Evolutionary conservation across 2,113 vertebrate species (phyloP).

Genomic region (Ameiurus melas): DNA sequence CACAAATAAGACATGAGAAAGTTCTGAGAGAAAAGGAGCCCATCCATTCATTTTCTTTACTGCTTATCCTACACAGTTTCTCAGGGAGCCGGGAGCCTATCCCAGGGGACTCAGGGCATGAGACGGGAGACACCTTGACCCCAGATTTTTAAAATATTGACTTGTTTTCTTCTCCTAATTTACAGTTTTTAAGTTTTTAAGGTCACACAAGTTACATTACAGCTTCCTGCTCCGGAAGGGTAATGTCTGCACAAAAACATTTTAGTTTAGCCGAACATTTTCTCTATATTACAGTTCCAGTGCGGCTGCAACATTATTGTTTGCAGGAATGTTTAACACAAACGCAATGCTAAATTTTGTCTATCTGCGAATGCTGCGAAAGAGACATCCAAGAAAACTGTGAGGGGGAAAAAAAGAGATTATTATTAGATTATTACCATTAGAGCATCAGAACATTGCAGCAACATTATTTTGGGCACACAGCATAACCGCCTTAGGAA

Average conservation of each 20-base stretch:
- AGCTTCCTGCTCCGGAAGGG: not conserved
- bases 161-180: not conserved
- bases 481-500: not conserved
- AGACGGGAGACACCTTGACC: no score
- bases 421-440: not conserved
- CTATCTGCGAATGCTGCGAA: not conserved
- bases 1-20: no score
- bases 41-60: no score
- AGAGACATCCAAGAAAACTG: not conserved
- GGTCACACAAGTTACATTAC: not conserved
- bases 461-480: not conserved
- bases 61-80: no score
- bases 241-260: not conserved
- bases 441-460: not conserved
- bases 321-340: not conserved
- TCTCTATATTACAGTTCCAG: not conserved
- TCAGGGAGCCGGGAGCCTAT: no score
- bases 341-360: not conserved
- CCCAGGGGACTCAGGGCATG: no score
- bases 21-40: no score
- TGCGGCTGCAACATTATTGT: not conserved
- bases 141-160: not conserved
- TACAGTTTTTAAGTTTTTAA: not conserved
- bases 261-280: not conserved
- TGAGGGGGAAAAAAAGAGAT: not conserved